Base-by-base conservation (phyloP, 1,140 invertebrate species). In the Copidosoma floridanum region DNA sequence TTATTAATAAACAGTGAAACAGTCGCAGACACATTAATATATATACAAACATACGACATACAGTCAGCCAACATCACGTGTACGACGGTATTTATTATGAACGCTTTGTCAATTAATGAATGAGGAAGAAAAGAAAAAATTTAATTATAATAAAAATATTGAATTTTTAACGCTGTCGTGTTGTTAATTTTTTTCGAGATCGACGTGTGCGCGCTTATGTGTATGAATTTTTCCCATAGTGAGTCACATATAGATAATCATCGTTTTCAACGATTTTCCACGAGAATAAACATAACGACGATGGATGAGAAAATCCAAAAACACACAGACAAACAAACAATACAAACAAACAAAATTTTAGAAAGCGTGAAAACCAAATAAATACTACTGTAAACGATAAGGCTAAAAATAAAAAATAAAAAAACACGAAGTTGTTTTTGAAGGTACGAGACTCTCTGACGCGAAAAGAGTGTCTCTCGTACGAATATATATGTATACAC, bases 101-200 rank as follows among this genome's bases (percentile, higher is more conserved):
- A 78, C 72, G 77, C 78, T 80, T 80, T 78, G 77, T 80, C 77
- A 80, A 79, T 80, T 79, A 80, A 79, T 79, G 44, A 21, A 23
- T 23, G 29, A 38, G n/a, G 10, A 37, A 23, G 12, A 10, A 21
- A 35, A 23, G 37, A 51, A 50, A 37, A 51, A 37, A 26, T n/a
- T n/a, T n/a, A n/a, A n/a, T n/a, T n/a, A n/a, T n/a, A 59, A 44
- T 23, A 77, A 76, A 79, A 78, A 65, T 69, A 80, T 78, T 76
- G 70, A 75, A 80, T 77, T 78, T n/a, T 79, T 73, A 73, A 59
- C 23, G 38, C 40, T 46, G 38, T 37, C 37, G 29, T 46, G 21
- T 53, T 51, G 38, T 52, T 53, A 40, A 40, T 54, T 54, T 23
- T 32, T 40, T 53, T 60, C 32, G 43, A 23, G 32, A 60, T 60